Conservation (phyloP, 1,140 invertebrate genomes). For the Carposina sasakii region DNA sequence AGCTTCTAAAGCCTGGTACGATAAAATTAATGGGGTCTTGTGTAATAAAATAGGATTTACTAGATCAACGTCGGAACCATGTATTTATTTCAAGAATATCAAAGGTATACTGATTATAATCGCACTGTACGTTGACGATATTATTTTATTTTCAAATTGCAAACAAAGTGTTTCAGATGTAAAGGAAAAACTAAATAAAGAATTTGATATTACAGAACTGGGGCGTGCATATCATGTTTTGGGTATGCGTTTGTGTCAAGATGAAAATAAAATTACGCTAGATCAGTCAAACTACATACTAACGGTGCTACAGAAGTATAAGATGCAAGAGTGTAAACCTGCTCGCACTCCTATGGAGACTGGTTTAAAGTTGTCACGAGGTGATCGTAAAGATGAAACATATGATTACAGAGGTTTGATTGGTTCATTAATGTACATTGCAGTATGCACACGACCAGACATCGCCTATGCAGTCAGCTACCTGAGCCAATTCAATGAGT, state of each 20-base stretch:
- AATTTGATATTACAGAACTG: conserved; percentile 3
- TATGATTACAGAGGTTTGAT: not conserved
- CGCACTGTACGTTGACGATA: conserved; percentile 41
- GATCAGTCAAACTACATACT: conserved; percentile 3
- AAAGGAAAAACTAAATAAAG: not conserved
- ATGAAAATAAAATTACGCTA: not conserved
- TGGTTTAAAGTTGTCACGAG: not conserved
- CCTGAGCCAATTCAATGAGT: conserved; percentile 20
- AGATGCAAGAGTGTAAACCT: not conserved
- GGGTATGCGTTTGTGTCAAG: not conserved
- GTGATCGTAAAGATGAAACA: not conserved
- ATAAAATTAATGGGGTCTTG: conserved; percentile 17
- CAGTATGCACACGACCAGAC: conserved; percentile 58
- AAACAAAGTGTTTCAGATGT: not conserved
- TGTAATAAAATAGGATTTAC: conserved; percentile 19
- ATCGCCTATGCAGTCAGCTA: conserved; percentile 57
- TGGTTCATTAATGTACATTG: conserved; percentile 1
- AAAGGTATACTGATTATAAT: conserved; percentile 22
- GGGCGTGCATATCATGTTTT: not conserved
- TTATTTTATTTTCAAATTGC: conserved; percentile 2
- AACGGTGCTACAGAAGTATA: not conserved
- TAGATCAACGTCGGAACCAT: conserved; percentile 29
- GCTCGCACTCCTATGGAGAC: not conserved
- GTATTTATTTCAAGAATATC: conserved; percentile 26
- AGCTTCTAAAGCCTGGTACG: conserved; percentile 15